These are phyloP conservation scores for Prietella phreatophila DNA, from an alignment of 2,113 vertebrate species.

Conservation along the genomic window DNA sequence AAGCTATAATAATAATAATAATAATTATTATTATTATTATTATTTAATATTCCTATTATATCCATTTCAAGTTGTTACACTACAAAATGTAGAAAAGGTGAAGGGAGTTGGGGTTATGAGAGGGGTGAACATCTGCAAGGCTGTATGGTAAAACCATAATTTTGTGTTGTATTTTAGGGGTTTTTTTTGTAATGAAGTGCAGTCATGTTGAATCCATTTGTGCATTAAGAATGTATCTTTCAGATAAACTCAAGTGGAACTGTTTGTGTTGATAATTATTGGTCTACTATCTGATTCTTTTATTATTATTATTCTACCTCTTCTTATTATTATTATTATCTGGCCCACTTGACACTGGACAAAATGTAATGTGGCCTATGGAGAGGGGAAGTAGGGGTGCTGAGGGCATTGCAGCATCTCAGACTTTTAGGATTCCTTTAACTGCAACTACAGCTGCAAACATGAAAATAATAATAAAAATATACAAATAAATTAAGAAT, in stretches of 20 bases:
- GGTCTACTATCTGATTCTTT: not conserved
- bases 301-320: no score
- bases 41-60: no score
- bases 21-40: no score
- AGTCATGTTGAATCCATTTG: not conserved
- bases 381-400: not conserved
- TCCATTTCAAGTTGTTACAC: no score
- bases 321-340: not conserved
- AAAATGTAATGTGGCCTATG: not conserved
- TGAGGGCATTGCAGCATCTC: not conserved
- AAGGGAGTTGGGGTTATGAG: not conserved
- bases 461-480: not conserved
- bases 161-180: not conserved
- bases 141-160: not conserved
- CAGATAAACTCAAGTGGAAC: not conserved
- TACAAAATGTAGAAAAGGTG: no score
- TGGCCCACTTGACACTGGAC: not conserved
- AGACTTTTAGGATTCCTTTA: not conserved
- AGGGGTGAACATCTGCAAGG: not conserved
- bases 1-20: no score
- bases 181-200: no score
- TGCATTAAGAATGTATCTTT: not conserved
- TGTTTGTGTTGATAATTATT: not conserved
- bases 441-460: not conserved
- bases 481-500: not conserved